A percentile compares a stretch with the other conserved stretches of the same genome.
phyloP scores from a whole-genome alignment of 2,888 invertebrate genomes.

The Pollenia labialis region DNA sequence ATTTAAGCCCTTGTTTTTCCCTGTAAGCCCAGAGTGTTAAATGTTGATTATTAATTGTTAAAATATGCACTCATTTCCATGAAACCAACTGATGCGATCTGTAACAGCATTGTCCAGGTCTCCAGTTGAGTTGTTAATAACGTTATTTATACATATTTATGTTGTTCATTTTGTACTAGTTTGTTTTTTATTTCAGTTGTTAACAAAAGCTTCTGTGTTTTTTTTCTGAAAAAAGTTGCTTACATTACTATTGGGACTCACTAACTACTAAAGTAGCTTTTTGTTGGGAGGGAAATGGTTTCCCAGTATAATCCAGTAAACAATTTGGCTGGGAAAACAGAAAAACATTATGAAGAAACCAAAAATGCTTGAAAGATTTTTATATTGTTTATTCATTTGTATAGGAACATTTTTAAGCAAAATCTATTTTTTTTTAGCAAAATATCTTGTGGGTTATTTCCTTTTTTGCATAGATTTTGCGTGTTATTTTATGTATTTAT shows the following conservation, averaged over 20 bases:
- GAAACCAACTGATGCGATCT: slow-evolving; percentile 11
- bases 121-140: slow-evolving; percentile 39
- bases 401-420: too few relatives aligned
- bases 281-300: not conserved
- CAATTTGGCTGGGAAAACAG: not conserved
- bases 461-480: slow-evolving; percentile 24
- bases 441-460: slow-evolving; percentile 9
- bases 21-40: not conserved
- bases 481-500: not conserved
- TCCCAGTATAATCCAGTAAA: not conserved
- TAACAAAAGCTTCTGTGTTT: slow-evolving; percentile 15
- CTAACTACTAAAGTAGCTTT: slow-evolving; percentile 25
- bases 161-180: not conserved
- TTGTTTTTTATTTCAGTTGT: slow-evolving; percentile 25
- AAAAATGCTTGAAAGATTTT: not conserved
- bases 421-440: not conserved
- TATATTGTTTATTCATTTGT: too few relatives aligned
- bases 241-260: not conserved
- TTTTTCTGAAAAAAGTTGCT: not conserved
- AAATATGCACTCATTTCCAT: slow-evolving; percentile 44
- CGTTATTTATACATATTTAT: slow-evolving; percentile 21
- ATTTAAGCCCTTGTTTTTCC: not conserved
- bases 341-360: too few relatives aligned
- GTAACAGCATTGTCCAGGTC: slow-evolving; percentile 9
- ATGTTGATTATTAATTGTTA: slow-evolving; percentile 23